These are phyloP conservation scores for Chionomys nivalis DNA, from an alignment of 2,113 vertebrate species.

Conservation along the genomic window DNA sequence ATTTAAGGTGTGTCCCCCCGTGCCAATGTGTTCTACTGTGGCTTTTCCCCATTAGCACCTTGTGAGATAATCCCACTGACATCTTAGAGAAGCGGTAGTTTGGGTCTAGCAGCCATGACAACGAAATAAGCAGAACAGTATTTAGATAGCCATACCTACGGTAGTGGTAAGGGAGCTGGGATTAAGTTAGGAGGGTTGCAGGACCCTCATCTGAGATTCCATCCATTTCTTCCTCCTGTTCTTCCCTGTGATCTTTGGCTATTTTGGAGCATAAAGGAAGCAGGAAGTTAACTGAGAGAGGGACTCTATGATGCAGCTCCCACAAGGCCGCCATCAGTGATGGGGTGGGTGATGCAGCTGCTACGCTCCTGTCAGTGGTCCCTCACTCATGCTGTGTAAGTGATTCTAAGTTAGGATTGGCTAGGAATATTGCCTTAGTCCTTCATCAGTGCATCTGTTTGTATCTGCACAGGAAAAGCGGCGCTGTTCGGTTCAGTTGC, in stretches of 20 bases:
- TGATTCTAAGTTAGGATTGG: background rate
- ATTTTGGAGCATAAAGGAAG: background rate
- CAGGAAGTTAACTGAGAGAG: background rate
- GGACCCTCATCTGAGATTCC: background rate
- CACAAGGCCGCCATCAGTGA: too few species aligned
- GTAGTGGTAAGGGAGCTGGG: background rate
- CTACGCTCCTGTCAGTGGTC: background rate
- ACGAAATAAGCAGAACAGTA: background rate
- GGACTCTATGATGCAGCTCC: background rate
- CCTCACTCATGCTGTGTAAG: background rate
- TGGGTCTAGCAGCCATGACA: background rate
- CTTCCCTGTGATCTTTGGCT: background rate
- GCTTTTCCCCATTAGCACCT: background rate
- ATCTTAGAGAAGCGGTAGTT: background rate
- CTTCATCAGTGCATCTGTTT: background rate
- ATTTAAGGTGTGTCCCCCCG: background rate
- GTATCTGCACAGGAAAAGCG: background rate
- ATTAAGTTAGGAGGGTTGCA: background rate
- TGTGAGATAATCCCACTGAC: background rate
- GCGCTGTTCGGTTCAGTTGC: background rate
- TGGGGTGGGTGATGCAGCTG: background rate
- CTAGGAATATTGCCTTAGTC: background rate
- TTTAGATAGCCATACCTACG: background rate
- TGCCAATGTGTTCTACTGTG: background rate
- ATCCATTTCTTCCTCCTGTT: background rate